phyloP scores from a whole-genome alignment of 2,113 vertebrate genomes.

The Seriola aureovittata region DNA sequence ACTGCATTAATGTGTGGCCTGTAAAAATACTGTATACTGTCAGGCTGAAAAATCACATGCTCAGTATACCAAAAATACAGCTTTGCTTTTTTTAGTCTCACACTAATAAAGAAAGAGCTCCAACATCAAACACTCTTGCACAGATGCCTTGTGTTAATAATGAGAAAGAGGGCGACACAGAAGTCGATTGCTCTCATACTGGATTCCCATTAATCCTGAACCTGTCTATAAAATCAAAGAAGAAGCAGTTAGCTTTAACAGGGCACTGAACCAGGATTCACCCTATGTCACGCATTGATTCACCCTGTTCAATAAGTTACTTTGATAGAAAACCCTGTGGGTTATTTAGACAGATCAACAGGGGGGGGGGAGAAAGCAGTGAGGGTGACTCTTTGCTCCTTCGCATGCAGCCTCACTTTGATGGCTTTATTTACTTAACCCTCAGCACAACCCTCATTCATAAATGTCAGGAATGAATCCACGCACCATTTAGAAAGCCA shows the following conservation, averaged over 20 bases:
- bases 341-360: constrained; percentile 48
- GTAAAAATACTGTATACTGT: not conserved
- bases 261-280: constrained; percentile 60
- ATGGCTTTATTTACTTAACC: constrained; percentile 78
- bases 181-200: constrained; percentile 63
- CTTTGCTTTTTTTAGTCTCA: not conserved
- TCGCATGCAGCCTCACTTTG: constrained; percentile 47
- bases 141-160: constrained; percentile 44
- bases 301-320: constrained; percentile 66
- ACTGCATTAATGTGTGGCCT: not conserved
- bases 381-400: constrained; percentile 1
- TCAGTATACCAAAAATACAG: not conserved
- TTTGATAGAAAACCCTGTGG: constrained; percentile 69
- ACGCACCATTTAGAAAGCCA: constrained; percentile 60
- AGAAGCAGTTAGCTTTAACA: constrained; percentile 74
- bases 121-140: not conserved
- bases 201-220: constrained; percentile 77
- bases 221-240: constrained; percentile 78
- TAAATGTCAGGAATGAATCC: constrained; percentile 71
- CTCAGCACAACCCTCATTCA: constrained; percentile 68
- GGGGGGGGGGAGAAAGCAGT: constrained; percentile 12
- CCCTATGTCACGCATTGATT: constrained; percentile 70
- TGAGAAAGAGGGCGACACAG: constrained; percentile 43
- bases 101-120: not conserved
- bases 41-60: not conserved